Base-by-base conservation (phyloP, 1,140 invertebrate species). In the Coelopa frigida region DNA sequence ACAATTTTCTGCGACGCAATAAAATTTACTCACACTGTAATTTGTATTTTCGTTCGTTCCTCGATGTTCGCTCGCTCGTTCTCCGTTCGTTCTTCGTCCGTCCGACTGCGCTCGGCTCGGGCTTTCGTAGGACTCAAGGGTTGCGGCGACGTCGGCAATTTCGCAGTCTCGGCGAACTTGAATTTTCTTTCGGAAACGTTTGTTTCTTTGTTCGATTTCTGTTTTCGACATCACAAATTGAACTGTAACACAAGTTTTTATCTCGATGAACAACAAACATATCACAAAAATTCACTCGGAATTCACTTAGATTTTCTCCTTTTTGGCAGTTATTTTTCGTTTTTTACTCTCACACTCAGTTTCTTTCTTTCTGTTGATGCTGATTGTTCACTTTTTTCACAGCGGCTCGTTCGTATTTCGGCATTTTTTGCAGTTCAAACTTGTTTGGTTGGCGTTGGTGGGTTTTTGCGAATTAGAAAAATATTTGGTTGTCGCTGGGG, bases 1-100 rank as follows among this genome's bases (percentile, higher is more conserved):
- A 35, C 12, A 63, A 39, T 39, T 39, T 39, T 17, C 58, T 63
- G 60, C 60, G 60, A 58, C 60, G 60, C 60, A 63, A 64, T 63
- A 58, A 39, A 42, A 41, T 61, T 61, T 63, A 63, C 60, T 63
- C 60, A 63, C 42, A 35, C 31, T 42, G 24, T n/a, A n/a, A n/a
- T 22, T 42, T 42, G n/a, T 17, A 26, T 11, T n/a, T 24, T 26
- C 11, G 8, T 7, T 42, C 11, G 6, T 29, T 15, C 14, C 23
- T 20, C 14, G 14, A 39, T 20, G 10, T 17, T 5, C 5, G 24
- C 32, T 42, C 21, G 40, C 15, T 17, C 12, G n/a, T 35, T 35
- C 20, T 18, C 14, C 32, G n/a, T 35, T 14, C 8, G 15, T 35
- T 35, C 3, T 35, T 11, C 11, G n/a, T 18, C 8, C 15, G 14